Percentiles rank a stretch among this genome's conserved stretches.
These are phyloP conservation scores for Disparrhopalites patrizii DNA, from an alignment of 2,888 invertebrate species.

Conservation along the genomic window DNA sequence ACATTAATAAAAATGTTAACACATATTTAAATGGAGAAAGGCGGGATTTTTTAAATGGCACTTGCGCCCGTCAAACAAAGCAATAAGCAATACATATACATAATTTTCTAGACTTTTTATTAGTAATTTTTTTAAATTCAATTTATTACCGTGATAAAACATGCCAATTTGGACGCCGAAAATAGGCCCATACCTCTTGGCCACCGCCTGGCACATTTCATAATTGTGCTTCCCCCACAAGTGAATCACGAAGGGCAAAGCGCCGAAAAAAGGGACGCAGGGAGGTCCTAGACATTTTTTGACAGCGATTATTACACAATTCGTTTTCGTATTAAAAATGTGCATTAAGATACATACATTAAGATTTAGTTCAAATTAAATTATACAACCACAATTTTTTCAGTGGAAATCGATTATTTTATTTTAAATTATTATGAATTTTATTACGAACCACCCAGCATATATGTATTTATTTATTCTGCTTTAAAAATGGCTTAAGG, in stretches of 20 bases:
- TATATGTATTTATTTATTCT: too few species aligned
- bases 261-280: conserved; percentile 10
- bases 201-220: conserved; percentile 25
- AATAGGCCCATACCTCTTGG: conserved; percentile 21
- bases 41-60: not conserved
- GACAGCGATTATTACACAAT: not conserved
- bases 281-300: conserved; percentile 26
- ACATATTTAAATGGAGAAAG: not conserved
- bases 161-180: conserved; percentile 27
- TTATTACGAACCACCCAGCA: too few species aligned
- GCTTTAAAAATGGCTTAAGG: too few species aligned
- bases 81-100: not conserved
- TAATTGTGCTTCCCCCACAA: conserved; percentile 22
- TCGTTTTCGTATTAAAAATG: not conserved
- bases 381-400: too few species aligned
- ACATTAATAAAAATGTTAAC: not conserved
- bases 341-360: not conserved
- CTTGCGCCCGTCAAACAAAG: not conserved
- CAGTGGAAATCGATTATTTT: too few species aligned
- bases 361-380: not conserved
- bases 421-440: too few species aligned
- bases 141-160: conserved; percentile 20
- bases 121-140: not conserved
- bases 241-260: conserved; percentile 15
- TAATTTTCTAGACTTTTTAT: not conserved